Evolutionary conservation across 1,140 invertebrate species (phyloP).

Genomic region (Apis florea): DNA sequence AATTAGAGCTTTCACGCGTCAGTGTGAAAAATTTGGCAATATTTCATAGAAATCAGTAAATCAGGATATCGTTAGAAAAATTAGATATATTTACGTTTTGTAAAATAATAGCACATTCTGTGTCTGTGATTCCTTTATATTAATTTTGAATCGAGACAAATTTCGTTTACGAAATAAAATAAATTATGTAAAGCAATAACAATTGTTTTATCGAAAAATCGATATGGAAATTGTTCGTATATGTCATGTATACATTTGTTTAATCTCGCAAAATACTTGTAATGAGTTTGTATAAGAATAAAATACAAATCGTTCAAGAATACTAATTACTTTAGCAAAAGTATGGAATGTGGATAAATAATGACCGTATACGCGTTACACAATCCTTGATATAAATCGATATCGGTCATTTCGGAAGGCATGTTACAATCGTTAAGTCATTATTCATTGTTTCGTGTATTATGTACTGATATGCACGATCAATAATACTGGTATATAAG

Average conservation of each 20-base stretch:
- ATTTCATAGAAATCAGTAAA: not conserved
- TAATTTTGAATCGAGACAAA: not conserved
- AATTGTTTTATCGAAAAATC: constrained; percentile 11
- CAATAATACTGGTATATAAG: not conserved
- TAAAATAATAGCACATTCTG: not conserved
- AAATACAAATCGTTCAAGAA: constrained; percentile 21
- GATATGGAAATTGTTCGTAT: not conserved
- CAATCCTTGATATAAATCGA: constrained; percentile 5
- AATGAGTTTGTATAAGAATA: constrained; percentile 35
- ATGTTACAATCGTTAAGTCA: not conserved
- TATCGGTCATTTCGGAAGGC: constrained; percentile 11
- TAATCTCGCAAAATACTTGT: not conserved
- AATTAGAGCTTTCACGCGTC: too few relatives aligned
- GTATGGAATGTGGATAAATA: constrained; percentile 25
- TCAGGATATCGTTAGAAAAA: constrained; percentile 2
- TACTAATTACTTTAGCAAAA: constrained; percentile 13
- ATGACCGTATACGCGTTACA: not conserved
- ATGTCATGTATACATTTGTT: not conserved
- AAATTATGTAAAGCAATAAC: constrained; percentile 20
- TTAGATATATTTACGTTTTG: not conserved
- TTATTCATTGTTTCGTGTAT: not conserved
- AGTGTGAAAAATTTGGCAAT: not conserved
- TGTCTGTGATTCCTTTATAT: not conserved
- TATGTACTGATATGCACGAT: not conserved
- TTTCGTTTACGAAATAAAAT: not conserved